Conservation (phyloP, 2,797 vertebrate genomes). For the Notamacropus eugenii region DNA sequence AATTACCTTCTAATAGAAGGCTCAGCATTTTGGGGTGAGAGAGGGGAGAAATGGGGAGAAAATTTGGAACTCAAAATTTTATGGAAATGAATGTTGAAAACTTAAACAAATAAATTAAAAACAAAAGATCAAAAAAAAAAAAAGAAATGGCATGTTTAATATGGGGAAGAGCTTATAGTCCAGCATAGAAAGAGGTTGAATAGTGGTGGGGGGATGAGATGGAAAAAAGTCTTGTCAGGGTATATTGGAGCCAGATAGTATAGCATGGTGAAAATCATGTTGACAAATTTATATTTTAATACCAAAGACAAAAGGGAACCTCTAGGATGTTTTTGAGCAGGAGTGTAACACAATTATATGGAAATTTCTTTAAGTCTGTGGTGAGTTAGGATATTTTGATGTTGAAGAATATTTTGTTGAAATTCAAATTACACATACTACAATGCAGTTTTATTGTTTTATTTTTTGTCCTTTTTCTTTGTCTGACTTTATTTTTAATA, state of each 20-base stretch:
- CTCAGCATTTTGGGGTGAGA: too few relatives aligned
- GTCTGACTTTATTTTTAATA: not conserved
- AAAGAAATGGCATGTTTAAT: not conserved
- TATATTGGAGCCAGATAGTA: too few relatives aligned
- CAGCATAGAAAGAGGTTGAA: not conserved
- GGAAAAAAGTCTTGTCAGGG: not conserved
- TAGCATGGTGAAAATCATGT: not conserved
- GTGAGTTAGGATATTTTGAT: not conserved
- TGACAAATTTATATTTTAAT: not conserved
- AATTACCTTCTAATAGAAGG: too few relatives aligned
- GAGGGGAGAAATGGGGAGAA: too few relatives aligned
- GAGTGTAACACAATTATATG: not conserved
- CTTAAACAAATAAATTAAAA: too few relatives aligned
- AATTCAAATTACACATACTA: not conserved
- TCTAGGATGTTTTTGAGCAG: too few relatives aligned
- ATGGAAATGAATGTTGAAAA: too few relatives aligned
- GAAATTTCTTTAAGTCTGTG: not conserved
- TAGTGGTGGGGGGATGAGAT: not conserved
- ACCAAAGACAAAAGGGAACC: not conserved
- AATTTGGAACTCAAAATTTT: too few relatives aligned
- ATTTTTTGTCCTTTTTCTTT: not conserved
- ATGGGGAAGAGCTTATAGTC: not conserved
- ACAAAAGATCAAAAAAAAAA: too few relatives aligned
- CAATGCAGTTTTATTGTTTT: not conserved
- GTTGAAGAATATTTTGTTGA: not conserved